Conservation (phyloP, 1,140 invertebrate genomes). For the Euura lappo region DNA sequence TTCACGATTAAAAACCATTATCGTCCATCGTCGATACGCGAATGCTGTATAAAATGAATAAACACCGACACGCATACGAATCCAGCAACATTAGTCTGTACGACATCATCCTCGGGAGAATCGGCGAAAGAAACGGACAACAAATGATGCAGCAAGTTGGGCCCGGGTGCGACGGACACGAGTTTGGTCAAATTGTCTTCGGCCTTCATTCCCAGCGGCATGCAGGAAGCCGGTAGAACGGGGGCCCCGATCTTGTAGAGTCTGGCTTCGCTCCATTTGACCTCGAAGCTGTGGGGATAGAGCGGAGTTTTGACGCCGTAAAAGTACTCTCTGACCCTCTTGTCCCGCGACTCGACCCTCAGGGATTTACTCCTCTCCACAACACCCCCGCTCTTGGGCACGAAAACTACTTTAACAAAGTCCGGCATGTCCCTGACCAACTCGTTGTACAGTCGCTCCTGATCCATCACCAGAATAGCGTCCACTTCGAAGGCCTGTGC, state of each 20-base stretch:
- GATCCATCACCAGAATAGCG: slow-evolving; percentile 94
- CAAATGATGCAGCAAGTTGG: slow-evolving; percentile 84
- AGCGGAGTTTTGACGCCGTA: slow-evolving; percentile 85
- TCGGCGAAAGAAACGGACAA: slow-evolving; percentile 87
- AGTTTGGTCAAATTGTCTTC: slow-evolving; percentile 93
- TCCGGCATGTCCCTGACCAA: slow-evolving; percentile 90
- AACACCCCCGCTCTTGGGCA: slow-evolving; percentile 96
- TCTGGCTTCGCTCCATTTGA: slow-evolving; percentile 85
- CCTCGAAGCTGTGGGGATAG: slow-evolving; percentile 92
- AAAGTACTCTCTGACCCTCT: slow-evolving; percentile 91
- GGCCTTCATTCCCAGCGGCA: slow-evolving; percentile 94
- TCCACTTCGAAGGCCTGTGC: slow-evolving; percentile 95
- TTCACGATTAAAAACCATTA: slow-evolving; percentile 21
- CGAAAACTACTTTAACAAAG: slow-evolving; percentile 90
- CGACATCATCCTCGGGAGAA: slow-evolving; percentile 76
- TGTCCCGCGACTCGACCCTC: slow-evolving; percentile 79
- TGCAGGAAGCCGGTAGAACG: slow-evolving; percentile 89
- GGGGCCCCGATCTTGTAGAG: slow-evolving; percentile 96
- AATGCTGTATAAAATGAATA: slow-evolving; percentile 15
- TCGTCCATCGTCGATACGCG: neutral
- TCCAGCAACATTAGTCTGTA: slow-evolving; percentile 88
- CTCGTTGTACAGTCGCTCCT: slow-evolving; percentile 95
- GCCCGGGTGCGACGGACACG: slow-evolving; percentile 78
- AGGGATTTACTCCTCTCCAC: slow-evolving; percentile 81
- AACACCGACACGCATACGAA: slow-evolving; percentile 92